Base-by-base conservation (phyloP, 2,113 vertebrate genomes). In the Periophthalmus modestus region DNA sequence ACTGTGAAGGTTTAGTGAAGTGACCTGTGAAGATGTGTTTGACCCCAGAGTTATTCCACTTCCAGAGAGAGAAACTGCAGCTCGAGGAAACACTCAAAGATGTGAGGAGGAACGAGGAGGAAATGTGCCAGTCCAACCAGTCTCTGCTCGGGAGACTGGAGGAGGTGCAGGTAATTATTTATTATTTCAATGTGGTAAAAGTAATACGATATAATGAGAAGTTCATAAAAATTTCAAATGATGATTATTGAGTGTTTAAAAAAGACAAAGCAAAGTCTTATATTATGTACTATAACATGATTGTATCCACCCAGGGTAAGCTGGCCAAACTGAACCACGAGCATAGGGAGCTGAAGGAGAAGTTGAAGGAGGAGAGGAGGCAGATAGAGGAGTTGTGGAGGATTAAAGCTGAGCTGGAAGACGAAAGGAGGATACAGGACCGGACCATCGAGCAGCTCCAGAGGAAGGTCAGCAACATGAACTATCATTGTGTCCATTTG, bases 391-490 rank as follows among this genome's bases (percentile, higher is more conserved):
- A 96, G 82, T 83, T 99, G 69, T 92, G 92, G 88, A 95, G 90
- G 84, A 87, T 89, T 59, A 96, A 96, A 88, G 91, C 89, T 0
- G 94, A 95, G 43, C 92, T 98, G 88, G 97, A 98, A 87, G 94
- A 92, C 3, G 95, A 97, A 86, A 93, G 88, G 63, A 88, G 87
- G 88, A 91, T 94, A 48, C 93, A 97, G 82, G 95, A 96, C 85
- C 90, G 93, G 78, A 92, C 90, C 10, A 93, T 98, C 68, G 96
- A 97, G 83, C 95, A 95, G 72, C 92, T 99, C 65, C 96, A 98
- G 89, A 95, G 95, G 79, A 96, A 98, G 96, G 97, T 97, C 87
- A 86, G 87, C 52, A 47, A 39, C 39, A 16, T 39, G 18, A 65
- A 36, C 62, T n/a, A 2, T 65, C 61, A 39, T 16, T 36, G 19